phyloP scores from a whole-genome alignment of 2,113 vertebrate genomes.

The rat (Rattus norvegicus) region DNA sequence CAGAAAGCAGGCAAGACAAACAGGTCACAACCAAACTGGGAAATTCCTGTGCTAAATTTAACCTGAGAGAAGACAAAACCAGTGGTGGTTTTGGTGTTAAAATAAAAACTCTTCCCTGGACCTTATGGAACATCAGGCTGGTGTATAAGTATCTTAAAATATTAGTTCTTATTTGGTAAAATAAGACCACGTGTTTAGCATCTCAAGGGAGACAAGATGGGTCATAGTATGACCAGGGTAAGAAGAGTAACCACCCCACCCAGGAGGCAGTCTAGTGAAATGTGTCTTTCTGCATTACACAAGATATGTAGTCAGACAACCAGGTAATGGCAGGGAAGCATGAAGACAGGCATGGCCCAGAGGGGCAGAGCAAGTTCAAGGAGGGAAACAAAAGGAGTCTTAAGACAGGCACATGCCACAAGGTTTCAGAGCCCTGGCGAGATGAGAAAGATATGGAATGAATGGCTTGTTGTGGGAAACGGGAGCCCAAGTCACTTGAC shows the following conservation, averaged over 20 bases:
- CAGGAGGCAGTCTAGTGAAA: not conserved
- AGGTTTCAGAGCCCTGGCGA: not conserved
- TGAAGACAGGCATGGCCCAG: not conserved
- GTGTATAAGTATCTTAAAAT: not conserved
- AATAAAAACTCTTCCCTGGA: not conserved
- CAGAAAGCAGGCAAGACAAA: not conserved
- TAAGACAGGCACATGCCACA: fast-evolving
- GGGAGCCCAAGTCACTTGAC: not conserved
- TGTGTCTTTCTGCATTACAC: not conserved
- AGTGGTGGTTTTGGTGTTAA: not conserved
- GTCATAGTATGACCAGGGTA: not conserved
- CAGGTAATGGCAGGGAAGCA: not conserved
- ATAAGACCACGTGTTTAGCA: no score
- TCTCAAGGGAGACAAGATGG: not conserved
- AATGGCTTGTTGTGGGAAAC: not conserved
- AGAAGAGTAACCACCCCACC: not conserved
- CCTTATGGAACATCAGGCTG: not conserved
- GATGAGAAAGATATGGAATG: no score
- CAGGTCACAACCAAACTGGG: not conserved
- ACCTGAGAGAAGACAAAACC: not conserved
- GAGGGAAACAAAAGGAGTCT: not conserved
- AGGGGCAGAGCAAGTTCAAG: not conserved
- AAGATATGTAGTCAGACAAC: not conserved
- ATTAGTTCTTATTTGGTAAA: not conserved
- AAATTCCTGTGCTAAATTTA: constrained; percentile 23